phyloP scores from a whole-genome alignment of 2,113 vertebrate genomes.

The Murina feae region DNA sequence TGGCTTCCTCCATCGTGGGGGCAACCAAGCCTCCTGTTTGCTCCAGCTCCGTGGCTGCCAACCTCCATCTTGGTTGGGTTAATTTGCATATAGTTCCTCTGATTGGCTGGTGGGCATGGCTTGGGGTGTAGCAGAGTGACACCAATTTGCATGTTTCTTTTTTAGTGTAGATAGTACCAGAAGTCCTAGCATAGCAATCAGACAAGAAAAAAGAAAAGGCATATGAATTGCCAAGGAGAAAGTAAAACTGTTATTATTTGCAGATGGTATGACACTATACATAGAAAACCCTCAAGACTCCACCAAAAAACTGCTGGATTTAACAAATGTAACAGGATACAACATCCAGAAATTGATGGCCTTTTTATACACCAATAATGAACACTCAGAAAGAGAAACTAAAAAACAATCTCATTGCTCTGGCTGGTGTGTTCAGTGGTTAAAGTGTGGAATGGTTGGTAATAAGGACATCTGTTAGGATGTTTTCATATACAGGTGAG shows the following conservation, averaged over 20 bases:
- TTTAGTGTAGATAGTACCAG: background rate
- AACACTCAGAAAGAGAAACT: background rate
- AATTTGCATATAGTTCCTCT: too few species aligned
- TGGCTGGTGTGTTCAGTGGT: too few species aligned
- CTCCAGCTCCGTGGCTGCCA: too few species aligned
- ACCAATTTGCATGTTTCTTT: too few species aligned
- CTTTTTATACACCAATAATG: background rate
- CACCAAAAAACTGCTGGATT: background rate
- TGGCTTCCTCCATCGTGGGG: too few species aligned
- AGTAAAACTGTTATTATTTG: background rate
- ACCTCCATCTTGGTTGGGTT: too few species aligned
- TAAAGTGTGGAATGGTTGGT: background rate
- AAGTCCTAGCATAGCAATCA: background rate
- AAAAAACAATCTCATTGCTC: background rate
- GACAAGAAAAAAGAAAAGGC: background rate
- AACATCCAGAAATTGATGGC: background rate
- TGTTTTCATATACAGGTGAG: background rate
- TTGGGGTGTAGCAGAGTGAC: too few species aligned
- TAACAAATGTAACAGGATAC: background rate
- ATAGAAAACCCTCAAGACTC: background rate
- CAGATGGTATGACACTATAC: background rate
- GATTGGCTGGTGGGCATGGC: too few species aligned
- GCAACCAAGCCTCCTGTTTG: too few species aligned
- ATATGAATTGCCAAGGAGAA: background rate
- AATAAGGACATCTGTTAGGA: background rate